phyloP scores from a whole-genome alignment of 2,797 vertebrate species.

The Ptychobarbus kaznakovi region DNA sequence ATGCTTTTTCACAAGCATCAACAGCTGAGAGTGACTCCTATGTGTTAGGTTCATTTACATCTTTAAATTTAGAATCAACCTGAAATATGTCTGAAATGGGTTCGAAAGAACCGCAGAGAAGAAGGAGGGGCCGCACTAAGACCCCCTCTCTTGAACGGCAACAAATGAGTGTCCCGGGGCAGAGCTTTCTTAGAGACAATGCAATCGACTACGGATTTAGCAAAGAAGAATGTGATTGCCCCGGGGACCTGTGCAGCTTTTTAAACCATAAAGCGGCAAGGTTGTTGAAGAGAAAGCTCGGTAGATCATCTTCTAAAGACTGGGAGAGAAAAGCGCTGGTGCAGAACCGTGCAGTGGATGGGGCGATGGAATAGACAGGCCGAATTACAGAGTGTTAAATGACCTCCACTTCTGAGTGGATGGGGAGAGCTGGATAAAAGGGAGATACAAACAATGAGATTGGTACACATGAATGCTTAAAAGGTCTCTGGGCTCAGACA shows the following conservation, averaged over 20 bases:
- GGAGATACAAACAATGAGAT: slow-evolving; percentile 32
- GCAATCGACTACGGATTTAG: slow-evolving; percentile 58
- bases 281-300: slow-evolving; percentile 56
- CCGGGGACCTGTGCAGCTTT: slow-evolving; percentile 56
- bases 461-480: slow-evolving; percentile 44
- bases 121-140: background rate
- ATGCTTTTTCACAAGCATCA: background rate
- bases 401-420: slow-evolving; percentile 34
- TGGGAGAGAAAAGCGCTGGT: slow-evolving; percentile 38
- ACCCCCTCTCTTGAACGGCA: slow-evolving; percentile 52
- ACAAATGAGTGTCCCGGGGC: slow-evolving; percentile 64
- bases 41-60: slow-evolving; percentile 39
- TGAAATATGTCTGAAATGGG: slow-evolving; percentile 36
- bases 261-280: slow-evolving; percentile 49
- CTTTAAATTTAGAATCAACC: slow-evolving; percentile 30
- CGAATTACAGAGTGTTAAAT: slow-evolving; percentile 48
- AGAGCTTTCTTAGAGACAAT: slow-evolving; percentile 55
- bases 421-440: slow-evolving; percentile 26
- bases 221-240: slow-evolving; percentile 53
- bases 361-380: slow-evolving; percentile 45
- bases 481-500: slow-evolving; percentile 6
- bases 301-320: slow-evolving; percentile 60
- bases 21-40: slow-evolving; percentile 21
- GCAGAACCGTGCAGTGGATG: slow-evolving; percentile 42
- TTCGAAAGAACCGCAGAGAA: slow-evolving; percentile 32